These are phyloP conservation scores for Porites evermanni DNA, from an alignment of 92 coral and sea anemone genomes.

Conservation along the genomic window DNA sequence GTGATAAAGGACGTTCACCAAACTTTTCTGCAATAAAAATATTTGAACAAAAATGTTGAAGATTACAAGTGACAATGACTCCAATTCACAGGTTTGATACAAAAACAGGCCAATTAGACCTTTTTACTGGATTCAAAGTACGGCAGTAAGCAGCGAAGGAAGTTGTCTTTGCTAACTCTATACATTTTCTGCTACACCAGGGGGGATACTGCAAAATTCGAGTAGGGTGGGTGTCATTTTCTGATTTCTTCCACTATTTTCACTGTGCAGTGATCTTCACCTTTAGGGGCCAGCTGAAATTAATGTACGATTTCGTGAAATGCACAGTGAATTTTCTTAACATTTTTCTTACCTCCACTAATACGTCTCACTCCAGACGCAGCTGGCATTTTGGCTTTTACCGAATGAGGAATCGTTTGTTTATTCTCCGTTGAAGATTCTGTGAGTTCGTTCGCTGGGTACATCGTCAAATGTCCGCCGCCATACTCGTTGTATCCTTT, in stretches of 20 bases:
- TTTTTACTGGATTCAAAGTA: too few species aligned
- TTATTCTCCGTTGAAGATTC: background rate
- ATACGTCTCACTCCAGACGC: slow-evolving; percentile 33
- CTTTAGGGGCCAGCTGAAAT: too few species aligned
- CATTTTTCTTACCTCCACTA: slow-evolving; percentile 25
- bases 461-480: slow-evolving; percentile 14
- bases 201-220: too few species aligned
- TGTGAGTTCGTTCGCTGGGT: slow-evolving; percentile 13
- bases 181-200: too few species aligned
- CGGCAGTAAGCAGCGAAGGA: too few species aligned
- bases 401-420: slow-evolving; percentile 16
- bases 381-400: slow-evolving; percentile 20
- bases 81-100: background rate
- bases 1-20: slow-evolving; percentile 15
- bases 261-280: too few species aligned
- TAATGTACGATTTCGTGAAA: too few species aligned
- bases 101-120: too few species aligned
- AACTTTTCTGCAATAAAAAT: slow-evolving; percentile 2
- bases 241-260: too few species aligned
- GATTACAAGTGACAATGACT: background rate
- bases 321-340: too few species aligned
- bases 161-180: too few species aligned
- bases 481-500: background rate
- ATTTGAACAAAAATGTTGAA: background rate
- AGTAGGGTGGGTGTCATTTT: too few species aligned